Evolutionary conservation across 2,888 invertebrate genomes (phyloP).

Genomic region (Cynaeus angustus): DNA sequence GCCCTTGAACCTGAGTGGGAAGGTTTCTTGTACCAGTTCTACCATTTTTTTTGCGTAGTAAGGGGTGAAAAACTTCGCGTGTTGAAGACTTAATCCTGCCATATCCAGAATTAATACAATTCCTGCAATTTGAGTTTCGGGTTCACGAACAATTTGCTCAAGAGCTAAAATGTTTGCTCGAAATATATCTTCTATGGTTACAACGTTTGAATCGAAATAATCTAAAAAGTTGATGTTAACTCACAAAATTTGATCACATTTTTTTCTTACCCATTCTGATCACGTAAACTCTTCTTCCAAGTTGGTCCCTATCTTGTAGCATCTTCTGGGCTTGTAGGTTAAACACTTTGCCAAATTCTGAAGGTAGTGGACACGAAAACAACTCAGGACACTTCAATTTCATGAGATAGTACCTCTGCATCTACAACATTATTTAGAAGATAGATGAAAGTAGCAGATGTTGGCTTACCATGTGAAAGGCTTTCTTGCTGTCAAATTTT

Average conservation of each 20-base stretch:
- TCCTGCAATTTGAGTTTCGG: slow-evolving; percentile 75
- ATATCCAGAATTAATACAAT: slow-evolving; percentile 73
- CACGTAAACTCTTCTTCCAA: slow-evolving; percentile 70
- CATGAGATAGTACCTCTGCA: slow-evolving; percentile 71
- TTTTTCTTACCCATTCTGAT: slow-evolving; percentile 70
- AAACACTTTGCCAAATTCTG: slow-evolving; percentile 67
- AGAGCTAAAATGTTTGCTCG: slow-evolving; percentile 73
- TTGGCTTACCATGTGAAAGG: slow-evolving; percentile 69
- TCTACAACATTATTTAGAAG: slow-evolving; percentile 60
- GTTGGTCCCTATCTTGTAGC: slow-evolving; percentile 68
- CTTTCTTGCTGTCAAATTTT: slow-evolving; percentile 72
- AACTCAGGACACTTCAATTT: slow-evolving; percentile 71
- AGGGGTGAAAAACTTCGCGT: slow-evolving; percentile 73
- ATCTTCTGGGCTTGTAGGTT: slow-evolving; percentile 71
- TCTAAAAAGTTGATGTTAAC: slow-evolving; percentile 61
- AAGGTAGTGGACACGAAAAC: slow-evolving; percentile 69
- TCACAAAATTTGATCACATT: neutral
- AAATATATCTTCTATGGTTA: slow-evolving; percentile 73
- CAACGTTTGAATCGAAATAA: slow-evolving; percentile 71
- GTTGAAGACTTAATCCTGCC: slow-evolving; percentile 72
- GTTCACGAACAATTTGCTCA: slow-evolving; percentile 73
- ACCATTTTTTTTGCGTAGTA: slow-evolving; percentile 71
- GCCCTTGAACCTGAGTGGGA: slow-evolving; percentile 72
- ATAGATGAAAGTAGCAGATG: too few relatives aligned
- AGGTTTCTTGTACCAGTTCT: slow-evolving; percentile 73